Conservation (phyloP, 2,797 vertebrate species). For the Melanotaenia trifasciata region DNA sequence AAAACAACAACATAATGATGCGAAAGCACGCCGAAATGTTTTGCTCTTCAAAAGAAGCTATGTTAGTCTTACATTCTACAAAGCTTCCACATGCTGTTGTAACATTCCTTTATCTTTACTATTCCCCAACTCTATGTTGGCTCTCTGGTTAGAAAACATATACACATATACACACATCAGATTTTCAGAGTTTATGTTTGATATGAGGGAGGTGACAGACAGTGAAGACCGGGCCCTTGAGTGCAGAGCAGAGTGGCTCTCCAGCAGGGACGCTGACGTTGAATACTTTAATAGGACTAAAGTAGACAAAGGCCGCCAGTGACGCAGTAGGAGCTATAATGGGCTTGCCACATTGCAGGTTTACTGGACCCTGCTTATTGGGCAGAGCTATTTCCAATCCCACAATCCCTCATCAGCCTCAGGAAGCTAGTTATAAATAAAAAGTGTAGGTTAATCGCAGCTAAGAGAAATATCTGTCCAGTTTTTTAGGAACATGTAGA, state of each 20-base stretch:
- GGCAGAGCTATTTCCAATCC: conserved; percentile 85
- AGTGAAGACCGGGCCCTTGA: conserved; percentile 63
- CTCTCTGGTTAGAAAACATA: conserved; percentile 59
- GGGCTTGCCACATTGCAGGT: conserved; percentile 82
- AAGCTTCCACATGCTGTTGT: conserved; percentile 56
- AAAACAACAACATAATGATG: conserved; percentile 11
- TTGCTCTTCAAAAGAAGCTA: conserved; percentile 60
- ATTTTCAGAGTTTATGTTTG: conserved; percentile 65
- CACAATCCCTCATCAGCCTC: conserved; percentile 81
- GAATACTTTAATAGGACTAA: conserved; percentile 88
- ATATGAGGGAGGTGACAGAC: conserved; percentile 77
- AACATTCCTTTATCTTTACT: conserved; percentile 59
- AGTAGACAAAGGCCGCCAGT: conserved; percentile 83
- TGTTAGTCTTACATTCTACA: conserved; percentile 69
- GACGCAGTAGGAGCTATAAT: conserved; percentile 87
- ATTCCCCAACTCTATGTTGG: conserved; percentile 33
- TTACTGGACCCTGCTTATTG: conserved; percentile 83
- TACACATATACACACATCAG: conserved; percentile 25
- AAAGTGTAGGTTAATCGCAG: conserved; percentile 81
- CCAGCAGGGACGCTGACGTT: conserved; percentile 83
- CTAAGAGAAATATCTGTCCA: conserved; percentile 57
- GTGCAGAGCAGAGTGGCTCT: conserved; percentile 80
- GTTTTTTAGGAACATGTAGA: conserved; percentile 36
- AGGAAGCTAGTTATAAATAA: conserved; percentile 85
- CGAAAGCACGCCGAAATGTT: conserved; percentile 23